Percentiles rank a stretch among this genome's conserved stretches.
Conservation (phyloP, 2,797 vertebrate species). For the Pelochelys cantorii region DNA sequence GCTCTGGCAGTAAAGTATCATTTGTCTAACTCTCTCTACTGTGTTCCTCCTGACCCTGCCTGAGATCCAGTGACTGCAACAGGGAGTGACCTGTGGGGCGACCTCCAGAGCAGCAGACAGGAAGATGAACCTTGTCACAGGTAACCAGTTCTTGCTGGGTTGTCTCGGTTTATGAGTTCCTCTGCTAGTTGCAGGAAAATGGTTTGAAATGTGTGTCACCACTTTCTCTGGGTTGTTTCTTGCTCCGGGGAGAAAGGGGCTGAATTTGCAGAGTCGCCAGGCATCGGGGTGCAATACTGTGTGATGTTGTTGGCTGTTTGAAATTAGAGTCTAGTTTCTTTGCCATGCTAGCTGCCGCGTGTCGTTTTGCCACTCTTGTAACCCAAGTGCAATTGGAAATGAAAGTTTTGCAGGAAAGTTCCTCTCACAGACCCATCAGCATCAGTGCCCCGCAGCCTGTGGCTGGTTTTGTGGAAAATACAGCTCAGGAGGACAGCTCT, state of each 20-base stretch:
- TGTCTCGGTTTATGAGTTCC: neutral
- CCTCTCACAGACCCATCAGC: neutral
- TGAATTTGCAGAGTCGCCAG: neutral
- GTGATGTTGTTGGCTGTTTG: neutral
- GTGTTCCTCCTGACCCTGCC: neutral
- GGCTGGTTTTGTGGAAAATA: neutral
- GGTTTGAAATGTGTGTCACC: neutral
- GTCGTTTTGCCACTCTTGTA: neutral
- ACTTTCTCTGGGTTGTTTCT: conserved; percentile 16
- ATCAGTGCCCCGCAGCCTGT: neutral
- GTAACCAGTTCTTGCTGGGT: conserved; percentile 47
- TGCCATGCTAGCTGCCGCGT: neutral
- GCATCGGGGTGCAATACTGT: neutral
- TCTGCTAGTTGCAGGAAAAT: neutral
- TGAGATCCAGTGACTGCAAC: neutral
- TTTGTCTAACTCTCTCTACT: neutral
- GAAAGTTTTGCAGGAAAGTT: conserved; percentile 43
- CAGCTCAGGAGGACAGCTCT: neutral
- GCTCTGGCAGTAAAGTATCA: conserved; percentile 1
- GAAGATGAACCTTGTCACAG: conserved; percentile 41
- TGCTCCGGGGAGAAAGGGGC: neutral
- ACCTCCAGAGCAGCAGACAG: neutral
- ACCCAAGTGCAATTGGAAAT: neutral
- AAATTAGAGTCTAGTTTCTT: neutral
- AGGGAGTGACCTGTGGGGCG: neutral